Evolutionary conservation across 2,113 vertebrate species (phyloP), one percentile per base, ranked within the genome.

Genomic region (Hoplias malabaricus): DNA sequence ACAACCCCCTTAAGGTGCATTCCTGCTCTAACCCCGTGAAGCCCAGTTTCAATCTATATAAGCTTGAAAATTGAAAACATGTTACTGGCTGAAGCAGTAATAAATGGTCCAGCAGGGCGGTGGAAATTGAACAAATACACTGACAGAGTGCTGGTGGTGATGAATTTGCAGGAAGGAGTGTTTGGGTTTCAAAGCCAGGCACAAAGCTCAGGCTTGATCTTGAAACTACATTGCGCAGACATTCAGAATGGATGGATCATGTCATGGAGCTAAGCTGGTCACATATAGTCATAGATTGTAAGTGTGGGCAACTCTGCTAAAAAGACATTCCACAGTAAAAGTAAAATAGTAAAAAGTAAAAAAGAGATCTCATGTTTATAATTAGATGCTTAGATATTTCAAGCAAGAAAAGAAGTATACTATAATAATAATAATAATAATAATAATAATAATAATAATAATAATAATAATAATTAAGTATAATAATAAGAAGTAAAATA

Each of bases 21-120:
- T 88, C 85, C 84, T 82, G 48, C 42, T 74, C 67, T 79, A 77
- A 88, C 72, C 77, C 27, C 14, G 40, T 67, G 69, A 84, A 78
- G 80, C 69, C 69, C 16, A 34, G 42, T 40, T 71, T 73, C 69
- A 59, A 68, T 84, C 78, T 73, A 84, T 75, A 86, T 76, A 75
- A 38, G 21, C 57, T 67, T 77, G 57, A 50, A 77, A 77, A 80
- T 74, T 82, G 70, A 81, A 83, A 83, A 77, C 66, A 84, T 29
- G 75, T 79, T 69, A 11, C 72, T 71, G 42, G 69, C 67, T 65
- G 73, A 53, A 57, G 54, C 42, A 23, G 29, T 16, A 69, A 79
- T 75, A 78, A 77, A 81, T 77, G 74, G 85, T 81, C n/a, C 69
- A 66, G 78, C 73, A 74, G 67, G 33, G 27, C 14, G 14, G 23